Evolutionary conservation across 2,888 invertebrate genomes (phyloP).

Genomic region (Teinopalpus imperialis): DNA sequence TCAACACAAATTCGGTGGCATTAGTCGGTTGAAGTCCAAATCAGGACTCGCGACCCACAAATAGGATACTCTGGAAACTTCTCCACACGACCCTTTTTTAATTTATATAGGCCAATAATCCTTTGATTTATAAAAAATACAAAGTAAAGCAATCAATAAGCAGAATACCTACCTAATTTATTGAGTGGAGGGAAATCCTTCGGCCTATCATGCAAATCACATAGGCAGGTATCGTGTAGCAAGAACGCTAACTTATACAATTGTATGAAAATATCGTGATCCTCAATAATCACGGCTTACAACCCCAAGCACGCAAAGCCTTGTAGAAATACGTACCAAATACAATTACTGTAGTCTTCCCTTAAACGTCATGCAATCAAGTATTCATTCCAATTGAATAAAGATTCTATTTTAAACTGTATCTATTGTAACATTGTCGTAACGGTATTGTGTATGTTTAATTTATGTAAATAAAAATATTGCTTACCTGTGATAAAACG

Average conservation of each 20-base stretch:
- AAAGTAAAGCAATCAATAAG: conserved; percentile 24
- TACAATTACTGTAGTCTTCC: conserved; percentile 60
- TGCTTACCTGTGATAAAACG: too few species aligned
- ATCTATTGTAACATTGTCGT: conserved; percentile 21
- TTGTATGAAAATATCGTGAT: conserved; percentile 66
- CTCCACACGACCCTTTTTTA: too few species aligned
- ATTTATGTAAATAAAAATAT: too few species aligned
- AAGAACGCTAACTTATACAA: conserved; percentile 33
- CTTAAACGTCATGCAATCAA: conserved; percentile 57
- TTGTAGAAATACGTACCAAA: conserved; percentile 43
- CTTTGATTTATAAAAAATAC: conserved; percentile 17
- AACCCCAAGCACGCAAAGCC: conserved; percentile 68
- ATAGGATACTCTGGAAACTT: too few species aligned
- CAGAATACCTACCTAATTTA: too few species aligned
- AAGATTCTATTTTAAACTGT: background rate
- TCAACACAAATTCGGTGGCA: too few species aligned
- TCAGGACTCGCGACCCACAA: too few species aligned
- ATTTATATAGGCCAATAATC: too few species aligned
- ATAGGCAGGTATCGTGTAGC: conserved; percentile 28
- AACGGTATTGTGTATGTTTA: conserved; percentile 55
- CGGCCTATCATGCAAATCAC: conserved; percentile 35
- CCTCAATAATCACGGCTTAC: conserved; percentile 59
- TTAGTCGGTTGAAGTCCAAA: too few species aligned
- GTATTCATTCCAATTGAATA: conserved; percentile 37
- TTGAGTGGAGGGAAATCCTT: conserved; percentile 18